Conservation (phyloP, 2,888 invertebrate species). For the Dendrolimus houi region DNA sequence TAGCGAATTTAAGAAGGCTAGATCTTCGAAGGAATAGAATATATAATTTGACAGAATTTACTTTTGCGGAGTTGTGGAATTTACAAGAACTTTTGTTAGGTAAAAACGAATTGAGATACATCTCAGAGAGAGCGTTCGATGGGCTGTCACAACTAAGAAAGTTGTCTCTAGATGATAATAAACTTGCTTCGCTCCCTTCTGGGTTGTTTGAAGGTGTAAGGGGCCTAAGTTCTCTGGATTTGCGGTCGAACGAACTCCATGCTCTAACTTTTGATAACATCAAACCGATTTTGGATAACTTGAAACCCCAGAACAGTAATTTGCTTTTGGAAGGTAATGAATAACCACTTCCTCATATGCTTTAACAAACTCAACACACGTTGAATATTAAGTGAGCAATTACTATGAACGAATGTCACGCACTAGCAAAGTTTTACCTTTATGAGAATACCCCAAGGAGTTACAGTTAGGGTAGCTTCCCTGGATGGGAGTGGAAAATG, state of each 20-base stretch:
- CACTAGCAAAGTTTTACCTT: constrained; percentile 53
- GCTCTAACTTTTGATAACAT: constrained; percentile 86
- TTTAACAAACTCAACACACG: constrained; percentile 55
- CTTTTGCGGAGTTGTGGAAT: constrained; percentile 87
- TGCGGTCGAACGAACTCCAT: constrained; percentile 85
- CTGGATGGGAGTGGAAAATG: constrained; percentile 29
- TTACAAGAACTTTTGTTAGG: constrained; percentile 82
- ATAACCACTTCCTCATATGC: constrained; percentile 29
- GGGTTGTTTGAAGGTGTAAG: constrained; percentile 85
- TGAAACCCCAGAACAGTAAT: constrained; percentile 84
- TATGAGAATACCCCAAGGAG: constrained; percentile 45
- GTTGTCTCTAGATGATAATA: constrained; percentile 85
- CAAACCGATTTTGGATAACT: constrained; percentile 85
- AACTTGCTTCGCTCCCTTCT: constrained; percentile 81
- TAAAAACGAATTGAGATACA: constrained; percentile 81
- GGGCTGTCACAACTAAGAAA: constrained; percentile 84
- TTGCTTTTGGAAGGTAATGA: constrained; percentile 84
- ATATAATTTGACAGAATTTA: constrained; percentile 85
- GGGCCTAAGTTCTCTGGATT: constrained; percentile 83
- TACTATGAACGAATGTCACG: constrained; percentile 18
- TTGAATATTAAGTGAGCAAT: constrained; percentile 51
- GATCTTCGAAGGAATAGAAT: constrained; percentile 85
- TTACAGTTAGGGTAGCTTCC: constrained; percentile 30
- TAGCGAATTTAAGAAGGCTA: constrained; percentile 83
- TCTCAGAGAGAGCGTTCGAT: constrained; percentile 86